A percentile compares a stretch with the other conserved stretches of the same genome.
Conservation (phyloP, 2,113 vertebrate genomes). For the Nansenia antarctica region DNA sequence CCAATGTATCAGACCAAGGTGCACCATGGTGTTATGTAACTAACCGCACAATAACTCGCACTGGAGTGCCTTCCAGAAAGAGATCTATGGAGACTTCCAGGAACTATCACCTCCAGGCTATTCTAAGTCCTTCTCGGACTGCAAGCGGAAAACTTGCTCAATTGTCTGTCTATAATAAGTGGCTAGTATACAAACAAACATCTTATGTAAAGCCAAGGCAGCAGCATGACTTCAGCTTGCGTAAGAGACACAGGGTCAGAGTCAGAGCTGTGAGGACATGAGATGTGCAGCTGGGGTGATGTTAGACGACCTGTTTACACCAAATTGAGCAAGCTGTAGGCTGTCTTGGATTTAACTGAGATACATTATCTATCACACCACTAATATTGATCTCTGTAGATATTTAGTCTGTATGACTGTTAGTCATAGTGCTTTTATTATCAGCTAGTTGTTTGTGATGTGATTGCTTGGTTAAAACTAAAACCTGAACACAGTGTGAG, state of each 20-base stretch:
- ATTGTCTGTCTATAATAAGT: slow-evolving; percentile 10
- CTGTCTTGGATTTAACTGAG: not conserved
- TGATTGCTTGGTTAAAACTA: not conserved
- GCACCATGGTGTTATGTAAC: slow-evolving; percentile 45
- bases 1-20: slow-evolving; percentile 34
- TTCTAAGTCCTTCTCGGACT: slow-evolving; percentile 27
- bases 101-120: slow-evolving; percentile 32
- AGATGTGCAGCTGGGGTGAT: slow-evolving; percentile 11
- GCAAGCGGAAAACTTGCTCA: slow-evolving; percentile 1
- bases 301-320: too few relatives aligned
- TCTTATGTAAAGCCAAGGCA: slow-evolving; percentile 19
- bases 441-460: not conserved
- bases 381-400: too few relatives aligned
- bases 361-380: too few relatives aligned
- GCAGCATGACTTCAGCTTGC: slow-evolving; percentile 23
- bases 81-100: slow-evolving; percentile 34
- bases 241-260: slow-evolving; percentile 12
- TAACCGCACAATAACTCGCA: slow-evolving; percentile 34
- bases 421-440: too few relatives aligned
- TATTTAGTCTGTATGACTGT: not conserved
- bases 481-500: not conserved
- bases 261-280: not conserved
- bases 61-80: slow-evolving; percentile 31
- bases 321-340: not conserved
- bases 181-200: not conserved